These are phyloP conservation scores for Latrodectus geometricus DNA, from an alignment of 1,140 invertebrate species.

Conservation along the genomic window DNA sequence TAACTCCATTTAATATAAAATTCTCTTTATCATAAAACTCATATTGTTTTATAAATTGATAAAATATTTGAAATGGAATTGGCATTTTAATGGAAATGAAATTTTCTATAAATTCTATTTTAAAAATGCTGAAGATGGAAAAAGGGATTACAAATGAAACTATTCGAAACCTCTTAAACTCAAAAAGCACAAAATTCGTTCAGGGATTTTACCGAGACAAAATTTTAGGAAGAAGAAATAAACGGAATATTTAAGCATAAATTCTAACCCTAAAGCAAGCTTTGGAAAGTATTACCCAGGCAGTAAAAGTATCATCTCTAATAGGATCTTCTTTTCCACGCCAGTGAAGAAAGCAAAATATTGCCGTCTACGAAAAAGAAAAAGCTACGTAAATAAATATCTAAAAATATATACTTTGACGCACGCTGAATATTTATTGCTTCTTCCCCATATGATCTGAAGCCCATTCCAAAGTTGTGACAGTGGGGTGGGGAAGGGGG, in stretches of 20 bases:
- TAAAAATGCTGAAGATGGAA: no score
- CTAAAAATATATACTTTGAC: conserved; percentile 56
- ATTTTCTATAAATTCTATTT: no score
- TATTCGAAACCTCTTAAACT: no score
- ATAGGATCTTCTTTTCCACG: conserved; percentile 42
- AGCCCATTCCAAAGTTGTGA: conserved; percentile 31
- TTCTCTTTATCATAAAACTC: no score
- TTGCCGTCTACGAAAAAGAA: conserved; percentile 15
- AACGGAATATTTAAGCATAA: background rate
- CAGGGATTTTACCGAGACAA: no score
- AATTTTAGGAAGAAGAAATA: background rate
- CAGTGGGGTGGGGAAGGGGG: conserved; percentile 16
- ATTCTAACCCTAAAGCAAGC: background rate
- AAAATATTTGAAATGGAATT: no score
- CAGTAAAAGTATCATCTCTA: conserved; percentile 58
- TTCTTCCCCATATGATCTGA: conserved; percentile 46
- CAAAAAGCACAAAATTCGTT: no score
- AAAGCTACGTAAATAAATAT: conserved; percentile 50
- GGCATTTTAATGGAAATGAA: no score
- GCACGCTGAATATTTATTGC: conserved; percentile 57
- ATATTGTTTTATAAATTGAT: no score
- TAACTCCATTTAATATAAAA: no score
- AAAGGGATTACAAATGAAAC: no score
- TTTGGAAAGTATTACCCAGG: conserved; percentile 39
- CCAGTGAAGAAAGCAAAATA: conserved; percentile 43